Base-by-base conservation (phyloP, 2,888 invertebrate genomes). In the Acheta domesticus region DNA sequence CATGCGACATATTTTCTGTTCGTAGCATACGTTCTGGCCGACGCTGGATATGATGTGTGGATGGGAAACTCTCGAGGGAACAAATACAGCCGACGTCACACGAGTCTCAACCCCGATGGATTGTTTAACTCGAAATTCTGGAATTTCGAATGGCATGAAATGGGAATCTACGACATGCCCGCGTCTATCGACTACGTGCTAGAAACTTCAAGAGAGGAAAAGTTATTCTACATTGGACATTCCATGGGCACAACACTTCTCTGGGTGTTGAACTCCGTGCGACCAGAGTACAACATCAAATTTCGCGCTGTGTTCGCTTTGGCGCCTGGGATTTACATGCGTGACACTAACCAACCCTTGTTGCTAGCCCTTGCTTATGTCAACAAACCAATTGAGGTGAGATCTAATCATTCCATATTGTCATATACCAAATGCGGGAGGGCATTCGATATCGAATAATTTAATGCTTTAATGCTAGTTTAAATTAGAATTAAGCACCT, bases 151-250 rank as follows among this genome's bases (percentile, higher is more conserved):
- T 97, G 93, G 92, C 94, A 96, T 85, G 92, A 96, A 85, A 94
- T 96, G 85, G 95, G 93, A 0, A 86, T 89, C 80, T 90, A 88
- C 82, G 97, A 97, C 86, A 84, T 97, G 73, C 95, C 96, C 1
- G 90, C 93, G 0, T 93, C 92, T 88, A 92, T 98, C 76, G 93
- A 97, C 85, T 91, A 92, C 84, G 88, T 92, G 12, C 78, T 81
- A n/a, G 14, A 20, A n/a, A 21, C 78, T 11, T 89, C 90, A 0
- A 85, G 86, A 5, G 85, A 87, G n/a, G 77, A 85, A 2, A 83
- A 87, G 49, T 80, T 91, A n/a, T 87, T 86, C 83, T 90, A 89
- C 84, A 84, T 89, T 20, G 90, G 90, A 2, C 89, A 90, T 83
- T 90, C 89, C 11, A 89, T 90, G n/a, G 86, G 95, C 12, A 91